A percentile compares a stretch with the other conserved stretches of the same genome.
These are phyloP conservation scores for Picathartes gymnocephalus DNA, from an alignment of 2,113 vertebrate species.

Conservation along the genomic window DNA sequence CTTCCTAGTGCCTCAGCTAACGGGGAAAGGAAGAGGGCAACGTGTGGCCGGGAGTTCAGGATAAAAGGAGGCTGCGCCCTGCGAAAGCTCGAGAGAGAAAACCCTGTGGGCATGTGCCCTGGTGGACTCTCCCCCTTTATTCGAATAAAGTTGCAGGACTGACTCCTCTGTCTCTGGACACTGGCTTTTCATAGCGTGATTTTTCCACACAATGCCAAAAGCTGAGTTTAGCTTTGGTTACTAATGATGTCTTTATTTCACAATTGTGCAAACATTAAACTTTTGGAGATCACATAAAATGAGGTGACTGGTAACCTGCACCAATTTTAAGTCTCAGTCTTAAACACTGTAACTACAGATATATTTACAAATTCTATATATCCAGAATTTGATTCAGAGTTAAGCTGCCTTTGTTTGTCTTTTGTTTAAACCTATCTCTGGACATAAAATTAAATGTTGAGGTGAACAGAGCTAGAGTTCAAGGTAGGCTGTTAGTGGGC, in stretches of 20 bases:
- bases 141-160: background rate
- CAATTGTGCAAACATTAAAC: background rate
- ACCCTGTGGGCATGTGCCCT: fast-evolving
- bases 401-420: background rate
- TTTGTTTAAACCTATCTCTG: background rate
- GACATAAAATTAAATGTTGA: background rate
- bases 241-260: background rate
- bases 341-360: background rate
- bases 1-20: background rate
- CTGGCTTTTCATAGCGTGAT: background rate
- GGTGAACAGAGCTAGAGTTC: background rate
- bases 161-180: background rate
- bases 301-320: background rate
- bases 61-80: background rate
- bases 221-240: background rate
- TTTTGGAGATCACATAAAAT: background rate
- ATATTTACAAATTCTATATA: background rate
- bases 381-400: background rate
- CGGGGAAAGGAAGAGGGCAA: background rate
- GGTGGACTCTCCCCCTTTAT: background rate
- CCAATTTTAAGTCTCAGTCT: background rate
- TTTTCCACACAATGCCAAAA: background rate
- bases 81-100: fast-evolving
- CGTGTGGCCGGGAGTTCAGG: fast-evolving
- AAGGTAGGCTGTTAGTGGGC: background rate